phyloP scores from a whole-genome alignment of 2,113 vertebrate genomes.

The Spea multiplicata region DNA sequence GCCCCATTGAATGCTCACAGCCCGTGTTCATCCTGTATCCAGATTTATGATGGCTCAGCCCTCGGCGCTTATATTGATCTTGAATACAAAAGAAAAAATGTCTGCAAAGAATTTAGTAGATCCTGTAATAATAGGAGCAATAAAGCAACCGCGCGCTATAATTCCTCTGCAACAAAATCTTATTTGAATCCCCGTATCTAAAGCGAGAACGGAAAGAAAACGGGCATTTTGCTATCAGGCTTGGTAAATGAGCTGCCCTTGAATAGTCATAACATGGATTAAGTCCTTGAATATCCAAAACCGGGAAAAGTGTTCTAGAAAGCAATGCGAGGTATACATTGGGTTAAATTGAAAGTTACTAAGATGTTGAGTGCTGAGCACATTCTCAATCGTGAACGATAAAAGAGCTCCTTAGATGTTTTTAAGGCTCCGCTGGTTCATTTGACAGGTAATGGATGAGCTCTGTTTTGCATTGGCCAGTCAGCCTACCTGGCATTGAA shows the following conservation, averaged over 20 bases:
- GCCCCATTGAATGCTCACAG: neutral
- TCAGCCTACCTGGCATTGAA: too few species aligned
- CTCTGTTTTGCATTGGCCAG: too few species aligned
- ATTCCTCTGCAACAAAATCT: neutral
- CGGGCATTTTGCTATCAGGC: neutral
- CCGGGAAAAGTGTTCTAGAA: too few species aligned
- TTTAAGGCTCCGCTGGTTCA: too few species aligned
- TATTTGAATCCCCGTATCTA: neutral
- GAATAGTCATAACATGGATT: neutral
- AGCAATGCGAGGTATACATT: too few species aligned
- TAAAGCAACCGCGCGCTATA: neutral
- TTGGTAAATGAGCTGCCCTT: neutral
- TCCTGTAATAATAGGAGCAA: neutral
- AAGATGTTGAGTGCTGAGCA: too few species aligned
- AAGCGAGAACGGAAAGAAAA: neutral
- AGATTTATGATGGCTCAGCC: conserved; percentile 13
- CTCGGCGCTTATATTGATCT: conserved; percentile 6
- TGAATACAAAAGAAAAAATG: neutral
- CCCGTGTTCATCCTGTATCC: neutral
- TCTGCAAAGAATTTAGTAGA: neutral
- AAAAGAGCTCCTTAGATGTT: too few species aligned
- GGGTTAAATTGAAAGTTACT: too few species aligned
- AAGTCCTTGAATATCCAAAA: neutral
- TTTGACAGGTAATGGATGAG: too few species aligned
- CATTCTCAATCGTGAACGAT: too few species aligned